Evolutionary conservation across 2,888 invertebrate genomes (phyloP), one percentile per base, ranked within the genome.

Genomic region (Deilephila elpenor): DNA sequence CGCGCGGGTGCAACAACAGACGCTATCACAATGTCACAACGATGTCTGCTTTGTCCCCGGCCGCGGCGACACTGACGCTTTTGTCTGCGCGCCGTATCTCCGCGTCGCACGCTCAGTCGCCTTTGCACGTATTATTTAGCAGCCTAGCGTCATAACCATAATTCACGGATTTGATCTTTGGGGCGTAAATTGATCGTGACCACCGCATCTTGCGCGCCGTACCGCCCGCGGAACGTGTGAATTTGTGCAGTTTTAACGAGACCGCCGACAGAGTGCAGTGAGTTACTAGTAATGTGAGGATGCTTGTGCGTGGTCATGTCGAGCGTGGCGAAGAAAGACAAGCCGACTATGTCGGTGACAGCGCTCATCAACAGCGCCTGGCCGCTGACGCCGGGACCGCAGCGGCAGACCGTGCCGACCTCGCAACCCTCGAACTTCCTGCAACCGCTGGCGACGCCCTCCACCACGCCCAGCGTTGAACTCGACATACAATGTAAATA

Each of bases 311-410:
- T 90, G 87, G 93, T 88, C 89, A 94, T 94, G 94, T 93, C 94
- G 86, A 91, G 91, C 86, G 85, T 97, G 97, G 96, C 97, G 96
- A 97, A 97, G 95, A 97, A 97, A 94, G 97, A 97, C 93, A 97
- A 97, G 90, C 97, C 97, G 85, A 97, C 97, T 95, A 97, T 97
- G 96, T 97, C 97, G 89, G 97, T 97, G 88, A 96, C 97, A 86
- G 97, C 97, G 85, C 96, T 97, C 89, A 97, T 97, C 87, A 96
- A 96, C 90, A 96, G 96, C 96, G 95, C 96, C 82, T 95, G 89
- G 92, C 96, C 90, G 89, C 94, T 85, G 81, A 88, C 89, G 71
- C 89, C 90, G 74, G 88, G 86, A 70, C 84, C 82, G 77, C 88
- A 87, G 80, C 89, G 91, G 81, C 89, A 89, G 79, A 88, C 90